phyloP scores from a whole-genome alignment of 1,140 invertebrate species.

The Drosophila biarmipes region DNA sequence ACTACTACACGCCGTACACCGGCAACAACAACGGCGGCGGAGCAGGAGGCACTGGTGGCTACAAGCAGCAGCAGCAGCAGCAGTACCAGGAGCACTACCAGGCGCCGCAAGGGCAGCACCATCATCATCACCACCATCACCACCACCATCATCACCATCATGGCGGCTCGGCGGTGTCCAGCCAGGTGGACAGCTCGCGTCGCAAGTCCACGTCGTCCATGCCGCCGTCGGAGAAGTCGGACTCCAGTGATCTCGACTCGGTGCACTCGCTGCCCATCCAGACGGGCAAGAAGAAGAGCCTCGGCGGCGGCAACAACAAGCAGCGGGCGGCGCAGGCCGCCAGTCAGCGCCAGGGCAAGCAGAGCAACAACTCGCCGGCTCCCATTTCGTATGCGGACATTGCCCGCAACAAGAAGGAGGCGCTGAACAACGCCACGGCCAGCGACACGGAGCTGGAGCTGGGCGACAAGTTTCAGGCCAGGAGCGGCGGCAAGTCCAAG shows the following conservation, averaged over 20 bases:
- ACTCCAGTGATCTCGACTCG: conserved; percentile 89
- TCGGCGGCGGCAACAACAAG: conserved; percentile 34
- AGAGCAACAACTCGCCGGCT: conserved; percentile 42
- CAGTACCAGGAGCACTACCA: conserved; percentile 35
- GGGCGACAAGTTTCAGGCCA: conserved; percentile 17
- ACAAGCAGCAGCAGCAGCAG: conserved; percentile 32
- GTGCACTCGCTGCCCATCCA: conserved; percentile 90
- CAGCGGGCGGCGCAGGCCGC: conserved; percentile 17
- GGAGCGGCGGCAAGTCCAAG: conserved; percentile 51
- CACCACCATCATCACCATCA: conserved; percentile 27
- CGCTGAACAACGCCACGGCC: conserved; percentile 33
- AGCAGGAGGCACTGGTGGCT: not conserved
- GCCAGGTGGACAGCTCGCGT: conserved; percentile 74
- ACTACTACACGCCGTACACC: conserved; percentile 46
- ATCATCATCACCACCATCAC: conserved; percentile 46
- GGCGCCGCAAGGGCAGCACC: conserved; percentile 30
- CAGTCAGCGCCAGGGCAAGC: conserved; percentile 38
- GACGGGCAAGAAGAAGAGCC: conserved; percentile 71
- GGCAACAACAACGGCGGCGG: conserved; percentile 16
- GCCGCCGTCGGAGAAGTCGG: conserved; percentile 89
- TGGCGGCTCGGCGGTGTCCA: conserved; percentile 20
- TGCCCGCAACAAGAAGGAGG: conserved; percentile 85
- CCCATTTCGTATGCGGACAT: conserved; percentile 89
- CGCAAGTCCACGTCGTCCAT: conserved; percentile 87
- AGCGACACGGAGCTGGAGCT: conserved; percentile 30